Percentiles rank a stretch among this genome's conserved stretches.
Evolutionary conservation across 2,888 invertebrate species (phyloP).

Genomic region (Ditylenchus weischeri): DNA sequence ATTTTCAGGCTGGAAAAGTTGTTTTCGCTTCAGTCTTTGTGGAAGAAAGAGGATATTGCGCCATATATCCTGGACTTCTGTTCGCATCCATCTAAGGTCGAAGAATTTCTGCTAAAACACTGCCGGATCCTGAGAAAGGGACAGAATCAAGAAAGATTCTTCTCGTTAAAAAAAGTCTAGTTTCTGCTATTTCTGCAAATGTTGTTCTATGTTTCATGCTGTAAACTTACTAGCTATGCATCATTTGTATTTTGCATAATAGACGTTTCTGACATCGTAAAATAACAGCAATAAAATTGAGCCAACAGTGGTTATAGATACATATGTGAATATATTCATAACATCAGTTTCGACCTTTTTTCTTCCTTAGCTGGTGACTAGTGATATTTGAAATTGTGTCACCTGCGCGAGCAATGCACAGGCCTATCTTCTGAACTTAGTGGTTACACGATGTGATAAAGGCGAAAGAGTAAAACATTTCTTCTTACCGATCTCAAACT

Average conservation of each 20-base stretch:
- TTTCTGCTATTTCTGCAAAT: neutral
- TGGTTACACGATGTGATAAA: slow-evolving; percentile 25
- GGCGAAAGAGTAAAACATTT: slow-evolving; percentile 23
- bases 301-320: no score
- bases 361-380: no score
- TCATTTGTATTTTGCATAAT: neutral
- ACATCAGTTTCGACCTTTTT: no score
- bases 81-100: slow-evolving; percentile 18
- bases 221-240: neutral
- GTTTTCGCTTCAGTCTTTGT: slow-evolving; percentile 18
- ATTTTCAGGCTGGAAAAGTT: slow-evolving; percentile 18
- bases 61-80: slow-evolving; percentile 29
- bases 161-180: neutral
- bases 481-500: slow-evolving; percentile 50
- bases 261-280: neutral
- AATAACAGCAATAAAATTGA: no score
- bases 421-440: neutral
- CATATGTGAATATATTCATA: no score
- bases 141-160: neutral
- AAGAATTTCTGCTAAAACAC: slow-evolving; percentile 19
- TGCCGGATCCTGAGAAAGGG: slow-evolving; percentile 18
- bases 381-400: no score
- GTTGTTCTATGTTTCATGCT: neutral
- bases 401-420: neutral
- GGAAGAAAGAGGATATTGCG: slow-evolving; percentile 26